Evolutionary conservation across 1,140 invertebrate genomes (phyloP).

Genomic region (Plectrocnemia conspersa): DNA sequence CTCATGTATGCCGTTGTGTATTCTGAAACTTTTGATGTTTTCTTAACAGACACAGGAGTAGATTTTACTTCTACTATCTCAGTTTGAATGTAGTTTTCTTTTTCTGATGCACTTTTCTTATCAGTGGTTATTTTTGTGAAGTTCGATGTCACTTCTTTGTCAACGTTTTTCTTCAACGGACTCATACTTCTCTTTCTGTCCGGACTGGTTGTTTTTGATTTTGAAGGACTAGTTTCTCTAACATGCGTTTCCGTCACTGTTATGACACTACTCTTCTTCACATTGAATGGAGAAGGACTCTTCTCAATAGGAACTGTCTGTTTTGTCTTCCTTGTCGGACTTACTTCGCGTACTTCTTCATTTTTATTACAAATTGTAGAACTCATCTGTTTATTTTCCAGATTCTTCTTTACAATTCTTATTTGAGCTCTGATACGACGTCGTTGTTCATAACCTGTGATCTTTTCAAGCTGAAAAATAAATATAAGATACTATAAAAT

Average conservation of each 20-base stretch:
- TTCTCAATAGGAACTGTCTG: constrained; percentile 30
- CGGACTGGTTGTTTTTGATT: constrained; percentile 15
- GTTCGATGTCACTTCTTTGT: constrained; percentile 5
- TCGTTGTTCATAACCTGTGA: constrained; percentile 67
- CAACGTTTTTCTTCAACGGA: constrained; percentile 20
- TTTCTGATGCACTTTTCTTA: constrained; percentile 8
- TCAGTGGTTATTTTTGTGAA: neutral
- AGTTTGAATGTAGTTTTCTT: neutral
- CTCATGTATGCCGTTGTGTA: constrained; percentile 51
- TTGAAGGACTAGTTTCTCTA: constrained; percentile 22
- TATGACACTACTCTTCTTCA: constrained; percentile 6
- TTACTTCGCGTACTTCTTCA: constrained; percentile 9
- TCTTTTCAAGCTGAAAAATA: constrained; percentile 62
- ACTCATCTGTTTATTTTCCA: constrained; percentile 37
- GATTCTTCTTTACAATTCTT: constrained; percentile 58
- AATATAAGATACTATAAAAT: constrained; percentile 11
- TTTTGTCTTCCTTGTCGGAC: constrained; percentile 32
- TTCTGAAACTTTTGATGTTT: constrained; percentile 42
- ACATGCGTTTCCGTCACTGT: constrained; percentile 20
- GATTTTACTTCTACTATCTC: constrained; percentile 23
- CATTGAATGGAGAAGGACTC: neutral
- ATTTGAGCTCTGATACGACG: constrained; percentile 70
- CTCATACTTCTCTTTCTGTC: constrained; percentile 26
- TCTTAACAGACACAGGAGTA: constrained; percentile 14
- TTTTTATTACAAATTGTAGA: constrained; percentile 30